A percentile compares a stretch with the other conserved stretches of the same genome.
Conservation (phyloP, 2,113 vertebrate genomes). For the Psilopogon haemacephalus region DNA sequence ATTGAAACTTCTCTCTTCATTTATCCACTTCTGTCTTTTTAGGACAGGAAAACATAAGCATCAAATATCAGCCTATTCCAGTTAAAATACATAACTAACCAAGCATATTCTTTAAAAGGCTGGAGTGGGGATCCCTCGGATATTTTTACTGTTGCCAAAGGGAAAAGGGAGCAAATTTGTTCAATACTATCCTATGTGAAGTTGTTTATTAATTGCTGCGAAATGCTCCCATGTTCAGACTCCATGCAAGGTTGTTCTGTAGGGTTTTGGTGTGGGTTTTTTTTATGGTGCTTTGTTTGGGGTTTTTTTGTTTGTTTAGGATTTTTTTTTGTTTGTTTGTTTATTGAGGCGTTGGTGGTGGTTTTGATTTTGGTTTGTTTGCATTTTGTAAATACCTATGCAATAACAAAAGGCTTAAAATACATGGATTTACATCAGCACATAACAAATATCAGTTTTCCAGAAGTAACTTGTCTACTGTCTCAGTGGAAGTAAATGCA, state of each 20-base stretch:
- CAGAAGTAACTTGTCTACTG: background rate
- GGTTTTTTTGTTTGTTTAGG: background rate
- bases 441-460: background rate
- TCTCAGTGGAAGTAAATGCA: background rate
- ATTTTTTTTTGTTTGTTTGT: background rate
- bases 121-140: background rate
- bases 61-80: background rate
- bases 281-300: background rate
- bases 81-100: background rate
- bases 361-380: background rate
- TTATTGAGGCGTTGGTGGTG: background rate
- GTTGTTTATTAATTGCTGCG: background rate
- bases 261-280: background rate
- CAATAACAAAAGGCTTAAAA: background rate
- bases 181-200: background rate
- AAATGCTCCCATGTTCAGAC: background rate
- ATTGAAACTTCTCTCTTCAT: background rate
- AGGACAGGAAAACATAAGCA: background rate
- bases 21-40: background rate
- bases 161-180: background rate
- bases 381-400: background rate
- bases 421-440: background rate
- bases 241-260: background rate
- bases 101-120: background rate
- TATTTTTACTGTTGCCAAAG: background rate